Evolutionary conservation across 2,113 vertebrate species (phyloP).

Genomic region (Lethenteron reissneri): DNA sequence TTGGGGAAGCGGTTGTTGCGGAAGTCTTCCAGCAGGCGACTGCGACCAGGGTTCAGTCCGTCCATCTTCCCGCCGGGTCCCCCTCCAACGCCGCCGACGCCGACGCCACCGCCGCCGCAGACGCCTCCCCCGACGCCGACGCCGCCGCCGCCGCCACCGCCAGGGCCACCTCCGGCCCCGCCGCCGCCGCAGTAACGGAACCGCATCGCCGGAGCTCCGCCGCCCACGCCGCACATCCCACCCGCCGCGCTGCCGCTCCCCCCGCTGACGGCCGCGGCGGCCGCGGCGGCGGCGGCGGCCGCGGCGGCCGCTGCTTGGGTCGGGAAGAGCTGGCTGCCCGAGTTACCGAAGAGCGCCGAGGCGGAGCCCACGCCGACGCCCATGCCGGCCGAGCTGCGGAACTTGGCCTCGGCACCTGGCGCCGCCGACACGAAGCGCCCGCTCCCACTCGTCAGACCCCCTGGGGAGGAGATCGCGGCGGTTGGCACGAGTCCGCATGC

Average conservation of each 20-base stretch:
- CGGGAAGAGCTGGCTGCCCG: slow-evolving; percentile 70
- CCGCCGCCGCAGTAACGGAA: slow-evolving; percentile 35
- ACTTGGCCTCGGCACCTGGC: slow-evolving; percentile 85
- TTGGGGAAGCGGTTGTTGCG: slow-evolving; percentile 91
- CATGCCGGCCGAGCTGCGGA: slow-evolving; percentile 38
- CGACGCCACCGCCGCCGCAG: too few relatives aligned
- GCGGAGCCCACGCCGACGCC: slow-evolving; percentile 19
- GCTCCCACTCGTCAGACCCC: slow-evolving; percentile 82
- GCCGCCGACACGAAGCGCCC: slow-evolving; percentile 89
- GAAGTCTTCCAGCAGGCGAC: slow-evolving; percentile 73
- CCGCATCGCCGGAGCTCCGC: slow-evolving; percentile 38
- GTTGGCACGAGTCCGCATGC: neutral
- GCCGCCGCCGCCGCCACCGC: slow-evolving; percentile 45
- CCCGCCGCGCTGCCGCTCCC: neutral
- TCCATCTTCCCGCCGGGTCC: slow-evolving; percentile 42
- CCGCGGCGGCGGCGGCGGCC: neutral
- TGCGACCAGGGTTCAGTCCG: slow-evolving; percentile 79
- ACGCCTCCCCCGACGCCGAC: too few relatives aligned
- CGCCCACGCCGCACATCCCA: neutral
- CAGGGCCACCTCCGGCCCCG: slow-evolving; percentile 80
- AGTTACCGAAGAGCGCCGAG: slow-evolving; percentile 64
- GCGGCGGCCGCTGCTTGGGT: neutral
- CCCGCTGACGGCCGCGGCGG: neutral
- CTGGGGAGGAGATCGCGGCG: slow-evolving; percentile 22
- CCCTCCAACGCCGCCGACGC: too few relatives aligned